Evolutionary conservation across 2,797 vertebrate species (phyloP).

Genomic region (Bradypodion ventrale): DNA sequence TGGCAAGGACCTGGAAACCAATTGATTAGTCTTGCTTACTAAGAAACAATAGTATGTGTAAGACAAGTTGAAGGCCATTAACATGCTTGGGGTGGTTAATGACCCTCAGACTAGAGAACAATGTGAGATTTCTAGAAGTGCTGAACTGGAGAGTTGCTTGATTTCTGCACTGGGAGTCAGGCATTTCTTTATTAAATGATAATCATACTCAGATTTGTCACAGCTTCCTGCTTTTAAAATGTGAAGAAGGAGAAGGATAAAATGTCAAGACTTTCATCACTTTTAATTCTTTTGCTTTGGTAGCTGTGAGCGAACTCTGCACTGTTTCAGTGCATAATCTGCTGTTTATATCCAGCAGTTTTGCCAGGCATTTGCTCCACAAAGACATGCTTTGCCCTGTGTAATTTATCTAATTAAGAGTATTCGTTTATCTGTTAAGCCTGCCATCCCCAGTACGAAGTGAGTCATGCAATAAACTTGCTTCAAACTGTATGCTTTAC

Average conservation of each 20-base stretch:
- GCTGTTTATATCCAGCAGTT: slow-evolving; percentile 30
- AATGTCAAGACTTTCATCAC: background rate
- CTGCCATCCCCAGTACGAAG: slow-evolving; percentile 22
- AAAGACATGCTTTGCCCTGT: slow-evolving; percentile 54
- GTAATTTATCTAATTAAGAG: slow-evolving; percentile 51
- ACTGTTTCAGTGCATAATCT: slow-evolving; percentile 1
- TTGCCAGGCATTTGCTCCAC: slow-evolving; percentile 43
- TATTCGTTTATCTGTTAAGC: slow-evolving; percentile 46
- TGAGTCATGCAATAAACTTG: slow-evolving; percentile 37
- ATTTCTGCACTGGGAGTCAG: background rate
- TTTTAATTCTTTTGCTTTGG: fast-evolving
- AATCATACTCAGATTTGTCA: background rate
- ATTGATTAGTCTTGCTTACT: background rate
- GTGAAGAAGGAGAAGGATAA: background rate
- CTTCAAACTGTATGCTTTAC: slow-evolving; percentile 26
- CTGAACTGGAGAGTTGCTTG: background rate
- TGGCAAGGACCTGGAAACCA: background rate
- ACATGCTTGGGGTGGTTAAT: background rate
- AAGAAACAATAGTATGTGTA: background rate
- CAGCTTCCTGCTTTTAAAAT: background rate
- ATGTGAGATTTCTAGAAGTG: background rate
- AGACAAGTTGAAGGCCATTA: background rate
- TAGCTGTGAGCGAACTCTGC: background rate
- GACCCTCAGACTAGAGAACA: background rate
- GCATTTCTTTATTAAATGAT: background rate